Evolutionary conservation across 2,797 vertebrate species (phyloP).

Genomic region (Tachyglossus aculeatus): DNA sequence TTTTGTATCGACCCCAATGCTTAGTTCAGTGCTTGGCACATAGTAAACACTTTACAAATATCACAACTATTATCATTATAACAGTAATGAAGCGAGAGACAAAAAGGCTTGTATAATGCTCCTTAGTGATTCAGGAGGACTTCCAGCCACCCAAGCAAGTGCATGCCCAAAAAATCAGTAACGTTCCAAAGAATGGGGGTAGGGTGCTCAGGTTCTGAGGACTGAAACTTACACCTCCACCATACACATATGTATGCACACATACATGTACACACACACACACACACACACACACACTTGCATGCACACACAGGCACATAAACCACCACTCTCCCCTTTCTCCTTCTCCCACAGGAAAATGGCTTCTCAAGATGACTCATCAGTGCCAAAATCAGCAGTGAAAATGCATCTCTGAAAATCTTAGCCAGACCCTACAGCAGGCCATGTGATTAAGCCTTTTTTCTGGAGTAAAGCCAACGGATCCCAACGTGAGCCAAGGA

Average conservation of each 20-base stretch:
- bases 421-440: background rate
- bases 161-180: no score
- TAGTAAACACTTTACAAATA: no score
- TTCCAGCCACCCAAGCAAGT: no score
- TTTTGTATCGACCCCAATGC: no score
- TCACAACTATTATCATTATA: no score
- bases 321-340: background rate
- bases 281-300: background rate
- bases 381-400: background rate
- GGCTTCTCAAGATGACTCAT: constrained; percentile 23
- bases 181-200: no score
- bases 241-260: background rate
- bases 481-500: background rate
- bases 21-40: no score
- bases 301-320: background rate
- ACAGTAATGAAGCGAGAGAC: no score
- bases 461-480: background rate
- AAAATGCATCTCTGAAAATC: background rate
- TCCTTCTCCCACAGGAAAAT: background rate
- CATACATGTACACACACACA: background rate
- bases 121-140: no score
- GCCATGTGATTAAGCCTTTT: background rate
- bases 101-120: no score
- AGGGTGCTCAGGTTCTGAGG: no score
- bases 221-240: no score